phyloP scores from a whole-genome alignment of 2,888 invertebrate genomes.

The Odontothrips loti region DNA sequence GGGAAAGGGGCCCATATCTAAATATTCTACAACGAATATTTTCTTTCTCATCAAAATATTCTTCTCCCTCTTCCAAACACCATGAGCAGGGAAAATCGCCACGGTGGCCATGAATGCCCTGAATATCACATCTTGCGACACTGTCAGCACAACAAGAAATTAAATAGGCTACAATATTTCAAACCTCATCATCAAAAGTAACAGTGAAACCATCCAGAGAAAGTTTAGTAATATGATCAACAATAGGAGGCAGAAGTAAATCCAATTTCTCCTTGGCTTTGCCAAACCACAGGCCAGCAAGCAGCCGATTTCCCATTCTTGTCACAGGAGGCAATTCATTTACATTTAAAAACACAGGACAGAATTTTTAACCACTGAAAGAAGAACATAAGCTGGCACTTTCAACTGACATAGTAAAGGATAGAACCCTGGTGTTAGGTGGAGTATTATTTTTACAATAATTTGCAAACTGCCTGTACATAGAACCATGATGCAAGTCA shows the following conservation, averaged over 20 bases:
- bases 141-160: background rate
- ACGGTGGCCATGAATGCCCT: background rate
- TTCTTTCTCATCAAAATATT: background rate
- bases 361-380: background rate
- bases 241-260: background rate
- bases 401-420: background rate
- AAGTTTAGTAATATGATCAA: background rate
- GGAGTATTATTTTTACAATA: background rate
- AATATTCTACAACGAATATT: too few species aligned
- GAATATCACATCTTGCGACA: background rate
- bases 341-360: background rate
- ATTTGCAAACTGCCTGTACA: background rate
- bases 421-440: background rate
- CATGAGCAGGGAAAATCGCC: background rate
- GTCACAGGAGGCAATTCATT: conserved; percentile 1
- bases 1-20: background rate
- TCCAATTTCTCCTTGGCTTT: background rate
- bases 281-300: background rate
- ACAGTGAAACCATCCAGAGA: background rate
- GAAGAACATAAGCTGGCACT: background rate
- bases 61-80: background rate
- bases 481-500: background rate
- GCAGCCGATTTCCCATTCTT: background rate
- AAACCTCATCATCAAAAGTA: background rate
- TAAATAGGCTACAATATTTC: background rate